phyloP scores from a whole-genome alignment of 2,113 vertebrate genomes.

The Lepisosteus osseus region DNA sequence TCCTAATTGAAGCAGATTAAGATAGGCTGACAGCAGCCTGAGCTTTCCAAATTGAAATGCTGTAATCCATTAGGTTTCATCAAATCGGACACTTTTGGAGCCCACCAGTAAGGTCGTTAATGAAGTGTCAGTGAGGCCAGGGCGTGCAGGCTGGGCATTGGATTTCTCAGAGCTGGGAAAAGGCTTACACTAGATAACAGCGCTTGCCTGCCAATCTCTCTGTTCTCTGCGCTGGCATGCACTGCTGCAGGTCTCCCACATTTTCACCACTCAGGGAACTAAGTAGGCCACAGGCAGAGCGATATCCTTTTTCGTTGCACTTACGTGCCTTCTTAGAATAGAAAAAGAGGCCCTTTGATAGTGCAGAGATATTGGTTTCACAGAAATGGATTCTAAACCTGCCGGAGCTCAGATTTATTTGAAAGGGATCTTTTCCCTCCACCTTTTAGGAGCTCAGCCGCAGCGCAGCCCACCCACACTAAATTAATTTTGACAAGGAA shows the following conservation, averaged over 20 bases:
- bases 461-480: conserved; percentile 63
- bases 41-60: conserved; percentile 55
- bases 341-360: conserved; percentile 66
- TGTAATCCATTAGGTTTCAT: conserved; percentile 67
- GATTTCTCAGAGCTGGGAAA: conserved; percentile 57
- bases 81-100: conserved; percentile 52
- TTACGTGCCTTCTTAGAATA: conserved; percentile 51
- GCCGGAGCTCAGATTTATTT: conserved; percentile 62
- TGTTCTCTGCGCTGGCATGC: conserved; percentile 32
- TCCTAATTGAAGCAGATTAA: conserved; percentile 69
- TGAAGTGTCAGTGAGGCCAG: conserved; percentile 54
- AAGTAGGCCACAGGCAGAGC: conserved; percentile 53
- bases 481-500: conserved; percentile 73
- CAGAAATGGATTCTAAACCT: conserved; percentile 62
- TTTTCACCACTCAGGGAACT: conserved; percentile 42
- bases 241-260: conserved; percentile 33
- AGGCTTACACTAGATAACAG: conserved; percentile 43
- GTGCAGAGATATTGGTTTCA: conserved; percentile 67
- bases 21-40: conserved; percentile 55
- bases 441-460: conserved; percentile 50
- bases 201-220: conserved; percentile 48
- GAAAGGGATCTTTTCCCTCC: conserved; percentile 58
- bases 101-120: conserved; percentile 53
- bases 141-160: conserved; percentile 45
- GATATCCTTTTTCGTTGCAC: conserved; percentile 62